Percentiles rank a stretch among this genome's conserved stretches.
These are phyloP conservation scores for Beroe forskalii DNA, from an alignment of 37 sponge, comb jelly and placozoan species.

Conservation along the genomic window DNA sequence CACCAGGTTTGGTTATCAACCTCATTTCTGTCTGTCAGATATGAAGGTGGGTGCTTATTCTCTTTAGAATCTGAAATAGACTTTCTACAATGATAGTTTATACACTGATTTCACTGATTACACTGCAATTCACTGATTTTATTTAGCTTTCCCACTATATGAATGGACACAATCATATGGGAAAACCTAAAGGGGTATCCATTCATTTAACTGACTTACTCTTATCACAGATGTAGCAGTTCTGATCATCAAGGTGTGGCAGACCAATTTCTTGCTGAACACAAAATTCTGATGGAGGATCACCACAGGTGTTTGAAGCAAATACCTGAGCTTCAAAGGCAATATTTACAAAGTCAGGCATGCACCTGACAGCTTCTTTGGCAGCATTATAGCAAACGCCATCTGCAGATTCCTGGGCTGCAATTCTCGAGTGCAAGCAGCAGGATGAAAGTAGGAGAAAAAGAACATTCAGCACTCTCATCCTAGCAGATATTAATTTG, in stretches of 20 bases:
- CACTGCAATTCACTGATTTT: too few relatives aligned
- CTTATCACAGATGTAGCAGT: conserved; percentile 37
- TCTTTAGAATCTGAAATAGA: not conserved
- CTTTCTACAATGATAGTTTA: too few relatives aligned
- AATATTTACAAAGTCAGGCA: conserved; percentile 62
- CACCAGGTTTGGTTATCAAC: conserved; percentile 52
- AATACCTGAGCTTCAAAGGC: conserved; percentile 60
- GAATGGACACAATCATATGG: too few relatives aligned
- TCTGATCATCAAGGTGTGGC: conserved; percentile 41
- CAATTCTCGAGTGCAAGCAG: not conserved
- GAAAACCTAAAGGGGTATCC: too few relatives aligned
- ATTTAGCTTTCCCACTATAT: too few relatives aligned
- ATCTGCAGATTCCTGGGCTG: not conserved
- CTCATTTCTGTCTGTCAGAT: conserved; percentile 65
- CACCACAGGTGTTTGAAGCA: conserved; percentile 66
- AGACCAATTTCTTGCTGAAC: conserved; percentile 60
- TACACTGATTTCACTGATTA: too few relatives aligned
- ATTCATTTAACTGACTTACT: too few relatives aligned
- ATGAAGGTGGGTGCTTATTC: conserved; percentile 29
- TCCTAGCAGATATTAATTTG: not conserved
- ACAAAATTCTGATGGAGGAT: conserved; percentile 64
- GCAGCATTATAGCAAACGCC: conserved; percentile 44
- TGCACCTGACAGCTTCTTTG: conserved; percentile 43
- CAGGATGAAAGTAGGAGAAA: not conserved
- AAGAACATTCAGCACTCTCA: not conserved